Evolutionary conservation across 1,140 invertebrate genomes (phyloP), one percentile per base, ranked within the genome.

Genomic region (Dysdera silvatica): DNA sequence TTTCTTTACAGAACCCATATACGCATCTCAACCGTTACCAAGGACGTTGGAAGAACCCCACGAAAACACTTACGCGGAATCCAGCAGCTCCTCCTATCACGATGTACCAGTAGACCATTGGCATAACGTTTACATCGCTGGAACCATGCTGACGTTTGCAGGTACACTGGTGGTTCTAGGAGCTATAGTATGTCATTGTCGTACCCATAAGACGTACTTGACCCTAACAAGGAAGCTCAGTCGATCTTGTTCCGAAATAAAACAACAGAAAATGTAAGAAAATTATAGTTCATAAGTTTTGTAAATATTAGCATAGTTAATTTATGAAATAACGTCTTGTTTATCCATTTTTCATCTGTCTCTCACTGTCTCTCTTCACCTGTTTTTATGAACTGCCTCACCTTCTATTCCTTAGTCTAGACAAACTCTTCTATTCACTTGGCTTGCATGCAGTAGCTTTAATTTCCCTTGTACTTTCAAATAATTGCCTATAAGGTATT

Each of bases 91-190:
- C n/a, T n/a, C n/a, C n/a, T n/a, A n/a, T n/a, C n/a, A n/a, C 35
- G n/a, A n/a, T n/a, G n/a, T n/a, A n/a, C n/a, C n/a, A n/a, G 2
- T 64, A 4, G 83, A 85, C 76, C 80, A 84, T 55, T 77, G 85
- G 65, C 84, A 87, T 75, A 85, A 85, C 74, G 81, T 85, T 55
- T 86, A 85, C 74, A 84, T 86, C 67, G 84, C 84, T 16, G 83
- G 82, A 24, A 84, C 83, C n/a, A 85, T 84, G 1, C 77, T 87
- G 37, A 82, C 82, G 24, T 81, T 82, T 40, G 84, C 84, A 24
- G 81, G 85, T 45, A 78, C 84, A 56, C 83, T 86, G 65, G 84
- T 86, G 51, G 80, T 82, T 18, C 74, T 85, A 49, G 83, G 85
- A 72, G 84, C 86, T 71, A 83, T 81, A 12, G 80, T 79, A 7